Evolutionary conservation across 2,888 invertebrate genomes (phyloP), one percentile per base, ranked within the genome.

Genomic region (Schrankia costaestrigalis): DNA sequence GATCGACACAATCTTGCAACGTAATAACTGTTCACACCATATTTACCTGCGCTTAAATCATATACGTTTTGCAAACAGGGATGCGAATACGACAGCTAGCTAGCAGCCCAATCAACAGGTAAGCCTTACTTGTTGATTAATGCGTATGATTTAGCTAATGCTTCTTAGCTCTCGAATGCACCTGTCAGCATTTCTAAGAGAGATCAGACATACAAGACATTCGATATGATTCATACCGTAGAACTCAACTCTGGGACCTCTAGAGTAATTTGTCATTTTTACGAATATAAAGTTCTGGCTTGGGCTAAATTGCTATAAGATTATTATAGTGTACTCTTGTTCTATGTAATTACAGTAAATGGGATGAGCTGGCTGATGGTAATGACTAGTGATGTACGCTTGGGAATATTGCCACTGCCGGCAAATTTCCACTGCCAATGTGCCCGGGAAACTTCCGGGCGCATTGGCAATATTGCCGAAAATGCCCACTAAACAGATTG

Each of bases 111-210:
- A n/a, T n/a, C n/a, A n/a, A n/a, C n/a, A n/a, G n/a, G 51, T 56
- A 50, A 60, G 55, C 51, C 55, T 46, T 56, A 49, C 52, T 53
- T 47, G 41, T 58, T 76, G 74, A 76, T 76, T 73, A 74, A 76
- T 76, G 74, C 61, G 63, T 60, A 63, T 72, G 72, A 68, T 66
- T 67, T 60, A 60, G 58, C 56, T 48, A 49, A 50, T 55, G 53
- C 45, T 45, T 51, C 44, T 54, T 53, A 46, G 49, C 63, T 56
- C 56, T 61, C 46, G n/a, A n/a, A n/a, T 52, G 52, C 56, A 54
- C 61, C 56, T 59, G 57, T 59, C 62, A 46, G 51, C 40, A 30
- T 40, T 41, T 44, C 41, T 32, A 34, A 46, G 58, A 49, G 58
- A 57, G 46, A 54, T 38, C 35, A 42, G 29, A 38, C 57, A 41